phyloP scores from a whole-genome alignment of 2,797 vertebrate species.

The Eulemur rubriventer region DNA sequence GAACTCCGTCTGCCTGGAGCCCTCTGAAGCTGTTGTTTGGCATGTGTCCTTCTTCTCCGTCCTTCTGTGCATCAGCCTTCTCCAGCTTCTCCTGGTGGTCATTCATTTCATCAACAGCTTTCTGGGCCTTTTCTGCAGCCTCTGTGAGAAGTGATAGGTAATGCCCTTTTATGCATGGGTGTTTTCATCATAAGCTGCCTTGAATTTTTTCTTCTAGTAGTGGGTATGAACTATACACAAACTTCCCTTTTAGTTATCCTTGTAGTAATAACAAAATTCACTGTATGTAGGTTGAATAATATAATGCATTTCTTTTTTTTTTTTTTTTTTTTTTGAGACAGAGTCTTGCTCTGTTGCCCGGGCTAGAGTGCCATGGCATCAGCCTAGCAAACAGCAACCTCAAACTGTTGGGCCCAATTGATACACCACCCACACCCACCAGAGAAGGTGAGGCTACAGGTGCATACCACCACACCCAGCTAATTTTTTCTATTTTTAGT shows the following conservation, averaged over 20 bases:
- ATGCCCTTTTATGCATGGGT: fast-evolving
- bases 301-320: not conserved
- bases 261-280: not conserved
- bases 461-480: no score
- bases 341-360: no score
- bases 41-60: slow-evolving; percentile 90
- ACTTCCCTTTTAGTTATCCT: not conserved
- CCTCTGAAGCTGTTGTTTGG: slow-evolving; percentile 90
- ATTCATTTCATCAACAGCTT: slow-evolving; percentile 93
- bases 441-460: no score
- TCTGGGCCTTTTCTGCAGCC: slow-evolving; percentile 91
- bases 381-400: no score
- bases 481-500: no score
- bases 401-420: no score
- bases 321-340: not conserved
- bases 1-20: slow-evolving; percentile 86
- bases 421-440: no score
- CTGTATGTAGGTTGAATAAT: not conserved
- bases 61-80: slow-evolving; percentile 85
- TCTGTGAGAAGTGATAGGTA: slow-evolving; percentile 88
- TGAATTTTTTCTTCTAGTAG: not conserved
- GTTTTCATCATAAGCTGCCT: not conserved
- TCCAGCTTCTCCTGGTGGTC: slow-evolving; percentile 90
- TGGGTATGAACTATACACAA: not conserved
- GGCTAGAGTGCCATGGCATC: no score